A percentile compares a stretch with the other conserved stretches of the same genome.
Evolutionary conservation across 1,140 invertebrate species (phyloP).

Genomic region (Rhopalosiphum maidis): DNA sequence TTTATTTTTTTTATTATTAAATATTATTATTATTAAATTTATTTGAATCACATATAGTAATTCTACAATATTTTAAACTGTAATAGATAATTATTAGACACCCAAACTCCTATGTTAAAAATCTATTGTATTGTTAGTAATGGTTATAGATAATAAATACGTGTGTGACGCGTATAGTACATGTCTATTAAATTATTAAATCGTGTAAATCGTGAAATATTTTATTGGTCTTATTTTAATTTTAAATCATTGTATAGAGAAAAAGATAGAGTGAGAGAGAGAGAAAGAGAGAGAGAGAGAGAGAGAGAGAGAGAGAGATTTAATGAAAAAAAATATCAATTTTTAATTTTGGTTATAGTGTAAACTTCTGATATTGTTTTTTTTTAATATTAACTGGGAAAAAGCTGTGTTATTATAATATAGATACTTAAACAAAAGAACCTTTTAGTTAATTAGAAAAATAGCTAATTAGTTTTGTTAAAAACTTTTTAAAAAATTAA

Average conservation of each 20-base stretch:
- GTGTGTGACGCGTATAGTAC: too few species aligned
- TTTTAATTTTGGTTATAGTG: not conserved
- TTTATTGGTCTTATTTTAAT: not conserved
- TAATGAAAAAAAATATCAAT: not conserved
- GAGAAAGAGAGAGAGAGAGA: too few species aligned
- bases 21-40: too few species aligned
- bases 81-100: not conserved
- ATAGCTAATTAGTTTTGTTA: not conserved
- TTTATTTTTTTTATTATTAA: too few species aligned
- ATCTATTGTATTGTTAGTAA: not conserved
- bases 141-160: not conserved
- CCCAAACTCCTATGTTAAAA: not conserved
- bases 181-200: not conserved
- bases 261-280: too few species aligned
- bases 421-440: not conserved
- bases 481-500: not conserved
- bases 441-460: not conserved
- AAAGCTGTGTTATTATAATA: not conserved
- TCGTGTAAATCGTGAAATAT: not conserved
- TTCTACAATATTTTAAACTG: not conserved
- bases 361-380: not conserved
- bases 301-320: too few species aligned
- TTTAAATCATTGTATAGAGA: not conserved
- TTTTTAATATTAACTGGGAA: not conserved
- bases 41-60: not conserved